Evolutionary conservation across 2,888 invertebrate genomes (phyloP).

Genomic region (Amiota communis): DNA sequence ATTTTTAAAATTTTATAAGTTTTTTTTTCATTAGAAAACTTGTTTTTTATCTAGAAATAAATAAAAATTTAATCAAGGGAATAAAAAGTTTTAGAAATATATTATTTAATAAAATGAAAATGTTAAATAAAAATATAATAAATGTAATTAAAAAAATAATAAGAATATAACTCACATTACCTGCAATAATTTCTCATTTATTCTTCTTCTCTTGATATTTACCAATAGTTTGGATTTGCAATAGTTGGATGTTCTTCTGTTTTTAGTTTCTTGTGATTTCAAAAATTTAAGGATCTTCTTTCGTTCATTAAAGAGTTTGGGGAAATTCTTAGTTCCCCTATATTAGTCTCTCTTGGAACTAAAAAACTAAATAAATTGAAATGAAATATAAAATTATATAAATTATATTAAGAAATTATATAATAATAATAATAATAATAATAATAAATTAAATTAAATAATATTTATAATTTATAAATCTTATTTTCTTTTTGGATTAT

Average conservation of each 20-base stretch:
- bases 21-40: not conserved
- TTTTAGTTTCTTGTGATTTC: too few species aligned
- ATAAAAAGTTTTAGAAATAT: not conserved
- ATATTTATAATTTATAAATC: conserved; percentile 28
- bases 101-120: not conserved
- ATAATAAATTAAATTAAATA: conserved; percentile 43
- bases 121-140: not conserved
- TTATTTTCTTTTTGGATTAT: conserved; percentile 33
- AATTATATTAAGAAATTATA: conserved; percentile 44
- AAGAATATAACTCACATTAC: not conserved
- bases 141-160: conserved; percentile 4
- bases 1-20: not conserved
- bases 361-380: not conserved
- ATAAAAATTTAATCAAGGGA: not conserved
- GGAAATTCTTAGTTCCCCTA: too few species aligned
- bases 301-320: too few species aligned
- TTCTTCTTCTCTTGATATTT: too few species aligned
- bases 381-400: conserved; percentile 35
- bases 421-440: conserved; percentile 15
- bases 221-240: too few species aligned
- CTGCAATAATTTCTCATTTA: too few species aligned
- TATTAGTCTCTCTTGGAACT: too few species aligned
- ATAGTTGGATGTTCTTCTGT: too few species aligned
- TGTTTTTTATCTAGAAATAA: conserved; percentile 4
- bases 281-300: too few species aligned